phyloP scores from a whole-genome alignment of 2,113 vertebrate genomes.

The Fregetta grallaria region DNA sequence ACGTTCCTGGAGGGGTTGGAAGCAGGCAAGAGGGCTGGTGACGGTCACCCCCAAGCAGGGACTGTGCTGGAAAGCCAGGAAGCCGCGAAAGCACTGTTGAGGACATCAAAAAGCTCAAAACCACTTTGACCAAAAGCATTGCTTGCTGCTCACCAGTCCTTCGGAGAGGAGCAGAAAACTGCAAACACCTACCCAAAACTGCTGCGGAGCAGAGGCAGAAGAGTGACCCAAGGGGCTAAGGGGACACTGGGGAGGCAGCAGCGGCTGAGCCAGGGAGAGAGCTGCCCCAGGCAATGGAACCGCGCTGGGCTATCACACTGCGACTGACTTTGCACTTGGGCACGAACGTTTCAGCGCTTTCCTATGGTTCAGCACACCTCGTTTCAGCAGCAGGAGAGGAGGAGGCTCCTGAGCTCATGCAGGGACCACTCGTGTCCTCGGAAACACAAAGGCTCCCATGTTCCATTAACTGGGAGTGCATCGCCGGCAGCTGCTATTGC shows the following conservation, averaged over 20 bases:
- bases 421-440: neutral
- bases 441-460: neutral
- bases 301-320: rapidly evolving
- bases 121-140: neutral
- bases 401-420: neutral
- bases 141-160: neutral
- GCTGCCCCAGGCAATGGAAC: neutral
- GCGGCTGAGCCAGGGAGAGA: rapidly evolving
- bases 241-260: rapidly evolving
- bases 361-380: neutral
- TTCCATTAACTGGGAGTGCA: neutral
- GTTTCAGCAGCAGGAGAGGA: neutral
- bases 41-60: neutral
- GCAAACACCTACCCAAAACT: neutral
- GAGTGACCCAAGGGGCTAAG: neutral
- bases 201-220: neutral
- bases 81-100: neutral
- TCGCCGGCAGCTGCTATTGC: neutral
- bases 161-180: neutral
- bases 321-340: neutral
- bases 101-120: neutral
- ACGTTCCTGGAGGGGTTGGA: rapidly evolving
- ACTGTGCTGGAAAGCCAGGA: neutral
- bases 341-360: rapidly evolving
- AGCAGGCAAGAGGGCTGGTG: neutral